Conservation (phyloP, 1,140 invertebrate species). For the Ephestia elutella region DNA sequence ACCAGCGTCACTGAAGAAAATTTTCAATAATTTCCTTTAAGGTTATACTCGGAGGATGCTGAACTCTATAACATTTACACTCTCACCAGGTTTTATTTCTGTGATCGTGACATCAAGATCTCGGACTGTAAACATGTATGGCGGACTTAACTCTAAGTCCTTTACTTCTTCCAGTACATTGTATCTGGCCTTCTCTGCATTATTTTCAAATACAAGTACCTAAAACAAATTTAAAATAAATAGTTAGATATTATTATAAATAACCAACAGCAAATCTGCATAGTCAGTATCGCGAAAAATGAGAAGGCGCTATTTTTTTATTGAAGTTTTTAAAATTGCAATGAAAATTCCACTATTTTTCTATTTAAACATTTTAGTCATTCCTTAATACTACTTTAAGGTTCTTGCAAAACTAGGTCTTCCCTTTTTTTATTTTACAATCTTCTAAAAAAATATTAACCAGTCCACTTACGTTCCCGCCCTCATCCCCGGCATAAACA, state of each 20-base stretch:
- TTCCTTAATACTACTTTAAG: no score
- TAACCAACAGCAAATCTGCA: not conserved
- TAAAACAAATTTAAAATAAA: conserved; percentile 25
- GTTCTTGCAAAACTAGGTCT: no score
- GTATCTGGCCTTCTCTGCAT: conserved; percentile 47
- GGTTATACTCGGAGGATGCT: no score
- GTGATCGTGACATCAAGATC: conserved; percentile 63
- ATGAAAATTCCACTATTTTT: no score
- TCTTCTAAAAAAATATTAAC: not conserved
- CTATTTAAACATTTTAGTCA: no score
- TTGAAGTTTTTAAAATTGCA: no score
- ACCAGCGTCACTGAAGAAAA: no score
- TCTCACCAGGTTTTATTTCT: conserved; percentile 58
- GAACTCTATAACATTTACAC: no score
- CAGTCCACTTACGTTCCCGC: conserved; percentile 56
- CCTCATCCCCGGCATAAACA: conserved; percentile 58
- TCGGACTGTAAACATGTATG: conserved; percentile 57
- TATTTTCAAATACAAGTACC: conserved; percentile 55
- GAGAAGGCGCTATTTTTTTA: no score
- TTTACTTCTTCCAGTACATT: conserved; percentile 66
- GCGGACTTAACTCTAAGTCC: conserved; percentile 39
- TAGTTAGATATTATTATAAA: not conserved
- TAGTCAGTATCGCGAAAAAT: no score
- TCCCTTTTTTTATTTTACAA: no score
- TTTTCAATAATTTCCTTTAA: no score